Base-by-base conservation (phyloP, 1,140 invertebrate species). In the Marisa cornuarietis region DNA sequence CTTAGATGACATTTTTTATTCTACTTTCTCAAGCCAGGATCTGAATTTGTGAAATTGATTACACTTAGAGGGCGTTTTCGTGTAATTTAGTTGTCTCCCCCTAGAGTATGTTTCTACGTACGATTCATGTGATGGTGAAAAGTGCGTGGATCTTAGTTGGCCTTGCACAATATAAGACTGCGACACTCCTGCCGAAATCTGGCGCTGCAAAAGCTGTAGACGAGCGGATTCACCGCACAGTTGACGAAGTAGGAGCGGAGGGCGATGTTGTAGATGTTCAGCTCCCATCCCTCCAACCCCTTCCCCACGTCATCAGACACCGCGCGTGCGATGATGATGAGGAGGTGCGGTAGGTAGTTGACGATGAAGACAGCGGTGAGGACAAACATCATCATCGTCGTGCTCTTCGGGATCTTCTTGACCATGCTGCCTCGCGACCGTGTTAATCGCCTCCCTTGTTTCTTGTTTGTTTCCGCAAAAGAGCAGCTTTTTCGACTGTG, bases 181-280 rank as follows among this genome's bases (percentile, higher is more conserved):
- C 76, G 65, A 77, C 81, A 82, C 73, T 89, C 85, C 49, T 84
- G 78, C 71, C 88, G 77, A 72, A 89, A 88, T 54, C 83, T 75
- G 31, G 84, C 83, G 76, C 87, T 88, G 75, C 88, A 82, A 66
- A 89, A 86, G 71, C 87, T 86, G 78, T 89, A 89, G 62, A 89
- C 85, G 52, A 89, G 83, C 9, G 84, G 85, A 68, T 89, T 89
- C 14, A 81, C 76, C 10, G 83, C 85, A 75, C 81, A 85, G 78
- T 88, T 89, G 22, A 89, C 83, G 78, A 88, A 83, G 76, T 86
- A 88, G 1, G 87, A 87, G 7, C 88, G 76, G 22, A 88, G 84
- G 4, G 85, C 81, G 42, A 88, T 83, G 78, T 88, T 89, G 78
- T 89, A 89, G 22, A 81, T 13, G 42, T 88, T 65, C 0, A 86